Conservation (phyloP, 2,797 vertebrate genomes). For the Bovichtus variegatus region DNA sequence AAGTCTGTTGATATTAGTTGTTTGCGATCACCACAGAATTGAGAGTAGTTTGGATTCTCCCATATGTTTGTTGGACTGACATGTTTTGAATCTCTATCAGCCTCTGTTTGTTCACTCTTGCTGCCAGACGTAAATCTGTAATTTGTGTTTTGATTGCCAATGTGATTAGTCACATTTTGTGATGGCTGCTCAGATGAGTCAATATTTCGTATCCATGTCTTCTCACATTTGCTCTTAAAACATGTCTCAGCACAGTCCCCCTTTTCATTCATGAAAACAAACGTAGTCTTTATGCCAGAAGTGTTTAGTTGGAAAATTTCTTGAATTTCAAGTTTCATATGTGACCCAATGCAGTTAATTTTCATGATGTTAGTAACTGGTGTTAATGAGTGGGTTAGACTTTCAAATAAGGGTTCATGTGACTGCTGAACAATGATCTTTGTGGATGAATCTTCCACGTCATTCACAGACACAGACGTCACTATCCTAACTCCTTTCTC, state of each 20-base stretch:
- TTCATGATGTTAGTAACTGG: slow-evolving; percentile 80
- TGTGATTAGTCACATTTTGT: slow-evolving; percentile 41
- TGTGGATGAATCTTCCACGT: slow-evolving; percentile 67
- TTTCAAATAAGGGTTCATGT: slow-evolving; percentile 51
- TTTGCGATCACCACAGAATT: slow-evolving; percentile 63
- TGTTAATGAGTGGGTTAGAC: slow-evolving; percentile 32
- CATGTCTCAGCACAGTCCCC: slow-evolving; percentile 56
- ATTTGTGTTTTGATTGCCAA: slow-evolving; percentile 47
- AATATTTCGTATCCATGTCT: slow-evolving; percentile 26
- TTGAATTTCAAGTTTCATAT: slow-evolving; percentile 85
- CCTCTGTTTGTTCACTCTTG: slow-evolving; percentile 20
- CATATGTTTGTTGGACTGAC: slow-evolving; percentile 45
- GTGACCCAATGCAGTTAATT: slow-evolving; percentile 75
- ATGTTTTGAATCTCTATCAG: slow-evolving; percentile 6
- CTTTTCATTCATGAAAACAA: slow-evolving; percentile 68
- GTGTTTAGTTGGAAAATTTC: slow-evolving; percentile 65
- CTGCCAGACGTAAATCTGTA: slow-evolving; percentile 78
- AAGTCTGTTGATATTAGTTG: slow-evolving; percentile 56
- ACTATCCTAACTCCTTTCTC: slow-evolving; percentile 78
- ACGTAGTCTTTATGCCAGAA: slow-evolving; percentile 65
- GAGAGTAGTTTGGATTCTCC: slow-evolving; percentile 70
- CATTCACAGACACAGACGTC: slow-evolving; percentile 81
- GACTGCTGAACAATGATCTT: slow-evolving; percentile 78
- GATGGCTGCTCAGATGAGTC: slow-evolving; percentile 23
- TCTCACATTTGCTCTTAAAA: slow-evolving; percentile 49